phyloP scores from a whole-genome alignment of 2,888 invertebrate genomes.

The Agrochola macilenta region DNA sequence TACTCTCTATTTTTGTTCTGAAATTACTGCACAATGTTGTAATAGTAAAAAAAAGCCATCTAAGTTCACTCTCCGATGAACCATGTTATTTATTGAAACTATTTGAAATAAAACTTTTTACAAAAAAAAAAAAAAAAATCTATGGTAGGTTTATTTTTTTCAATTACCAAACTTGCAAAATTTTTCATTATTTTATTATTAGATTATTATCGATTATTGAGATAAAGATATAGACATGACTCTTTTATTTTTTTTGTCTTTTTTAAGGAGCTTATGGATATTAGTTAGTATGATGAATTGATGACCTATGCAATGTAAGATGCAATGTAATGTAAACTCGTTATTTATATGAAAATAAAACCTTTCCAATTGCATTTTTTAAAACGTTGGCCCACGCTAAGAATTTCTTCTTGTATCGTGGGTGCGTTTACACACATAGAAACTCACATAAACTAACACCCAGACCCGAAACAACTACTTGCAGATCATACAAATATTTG shows the following conservation, averaged over 20 bases:
- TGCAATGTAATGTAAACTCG: not conserved
- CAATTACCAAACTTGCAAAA: not conserved
- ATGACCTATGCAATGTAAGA: not conserved
- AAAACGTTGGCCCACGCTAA: too few relatives aligned
- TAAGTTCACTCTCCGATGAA: not conserved
- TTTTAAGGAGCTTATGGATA: too few relatives aligned
- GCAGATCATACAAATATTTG: too few relatives aligned
- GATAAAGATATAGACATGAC: not conserved
- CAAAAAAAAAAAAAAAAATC: too few relatives aligned
- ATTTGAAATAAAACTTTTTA: not conserved
- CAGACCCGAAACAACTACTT: too few relatives aligned
- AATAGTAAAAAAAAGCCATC: not conserved
- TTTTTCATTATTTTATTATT: not conserved
- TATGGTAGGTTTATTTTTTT: too few relatives aligned
- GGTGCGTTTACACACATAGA: too few relatives aligned
- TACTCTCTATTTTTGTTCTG: slow-evolving; percentile 10
- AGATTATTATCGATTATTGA: too few relatives aligned
- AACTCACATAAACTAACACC: too few relatives aligned
- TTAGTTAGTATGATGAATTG: too few relatives aligned
- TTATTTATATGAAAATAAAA: not conserved
- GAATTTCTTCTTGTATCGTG: too few relatives aligned
- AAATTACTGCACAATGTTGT: slow-evolving; percentile 4
- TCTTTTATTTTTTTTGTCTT: too few relatives aligned
- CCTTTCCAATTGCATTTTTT: slow-evolving; percentile 15
- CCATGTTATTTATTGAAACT: not conserved